Evolutionary conservation across 2,113 vertebrate genomes (phyloP).

Genomic region (Amblyornis subalaris): DNA sequence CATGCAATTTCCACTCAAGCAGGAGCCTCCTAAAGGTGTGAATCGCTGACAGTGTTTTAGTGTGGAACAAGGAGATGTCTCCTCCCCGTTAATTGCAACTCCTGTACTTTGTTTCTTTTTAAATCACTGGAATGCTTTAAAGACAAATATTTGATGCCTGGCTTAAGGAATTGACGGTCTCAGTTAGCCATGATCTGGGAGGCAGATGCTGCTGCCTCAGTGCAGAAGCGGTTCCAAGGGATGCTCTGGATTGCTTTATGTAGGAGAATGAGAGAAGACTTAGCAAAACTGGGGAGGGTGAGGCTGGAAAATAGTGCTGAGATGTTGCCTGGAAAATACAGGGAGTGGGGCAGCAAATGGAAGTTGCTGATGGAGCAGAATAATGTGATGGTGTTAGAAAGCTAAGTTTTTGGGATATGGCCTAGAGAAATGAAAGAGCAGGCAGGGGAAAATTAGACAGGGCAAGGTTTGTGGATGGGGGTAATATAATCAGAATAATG

Average conservation of each 20-base stretch:
- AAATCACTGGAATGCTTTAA: background rate
- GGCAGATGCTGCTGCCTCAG: background rate
- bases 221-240: background rate
- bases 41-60: background rate
- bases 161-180: background rate
- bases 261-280: background rate
- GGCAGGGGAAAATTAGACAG: background rate
- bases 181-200: background rate
- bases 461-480: background rate
- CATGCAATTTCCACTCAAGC: background rate
- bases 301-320: background rate
- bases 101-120: background rate
- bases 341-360: background rate
- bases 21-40: background rate
- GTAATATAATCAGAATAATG: background rate
- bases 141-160: background rate
- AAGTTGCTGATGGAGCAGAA: background rate
- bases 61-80: background rate
- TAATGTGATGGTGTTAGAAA: background rate
- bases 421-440: background rate
- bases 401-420: rapidly evolving
- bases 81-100: background rate
- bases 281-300: background rate
- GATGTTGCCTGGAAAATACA: background rate
- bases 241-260: background rate